Evolutionary conservation across 2,113 vertebrate species (phyloP).

Genomic region (Ranitomeya variabilis): DNA sequence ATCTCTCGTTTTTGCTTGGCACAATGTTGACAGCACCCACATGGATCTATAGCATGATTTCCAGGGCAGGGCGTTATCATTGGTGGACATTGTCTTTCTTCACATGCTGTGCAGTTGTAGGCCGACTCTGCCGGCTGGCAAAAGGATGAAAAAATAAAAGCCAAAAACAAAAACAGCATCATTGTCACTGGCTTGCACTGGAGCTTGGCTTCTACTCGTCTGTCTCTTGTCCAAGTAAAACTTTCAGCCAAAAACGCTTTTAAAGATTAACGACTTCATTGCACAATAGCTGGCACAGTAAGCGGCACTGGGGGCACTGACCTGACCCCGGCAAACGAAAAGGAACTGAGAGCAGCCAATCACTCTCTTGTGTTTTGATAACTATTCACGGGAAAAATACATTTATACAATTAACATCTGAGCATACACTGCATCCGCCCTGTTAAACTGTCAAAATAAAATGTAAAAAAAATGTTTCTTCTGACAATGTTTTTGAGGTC

Average conservation of each 20-base stretch:
- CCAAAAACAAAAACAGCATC: not conserved
- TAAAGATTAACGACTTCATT: not conserved
- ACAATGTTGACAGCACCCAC: slow-evolving; percentile 37
- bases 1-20: not conserved
- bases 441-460: too few species aligned
- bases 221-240: not conserved
- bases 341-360: not conserved
- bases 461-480: too few species aligned
- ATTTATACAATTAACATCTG: too few species aligned
- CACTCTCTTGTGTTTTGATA: not conserved
- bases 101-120: slow-evolving; percentile 31
- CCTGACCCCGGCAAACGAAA: not conserved
- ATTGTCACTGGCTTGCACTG: not conserved
- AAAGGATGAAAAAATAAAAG: not conserved
- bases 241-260: not conserved
- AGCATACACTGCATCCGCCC: too few species aligned
- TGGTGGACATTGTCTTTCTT: slow-evolving; percentile 7
- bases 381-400: too few species aligned
- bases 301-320: not conserved
- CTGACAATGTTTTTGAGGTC: too few species aligned
- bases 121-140: not conserved
- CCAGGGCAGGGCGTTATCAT: not conserved
- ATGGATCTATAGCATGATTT: slow-evolving; percentile 17
- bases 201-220: not conserved
- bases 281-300: not conserved